These are phyloP conservation scores for Sorex maritimensis DNA, from an alignment of 2,797 vertebrate species.

Conservation along the genomic window DNA sequence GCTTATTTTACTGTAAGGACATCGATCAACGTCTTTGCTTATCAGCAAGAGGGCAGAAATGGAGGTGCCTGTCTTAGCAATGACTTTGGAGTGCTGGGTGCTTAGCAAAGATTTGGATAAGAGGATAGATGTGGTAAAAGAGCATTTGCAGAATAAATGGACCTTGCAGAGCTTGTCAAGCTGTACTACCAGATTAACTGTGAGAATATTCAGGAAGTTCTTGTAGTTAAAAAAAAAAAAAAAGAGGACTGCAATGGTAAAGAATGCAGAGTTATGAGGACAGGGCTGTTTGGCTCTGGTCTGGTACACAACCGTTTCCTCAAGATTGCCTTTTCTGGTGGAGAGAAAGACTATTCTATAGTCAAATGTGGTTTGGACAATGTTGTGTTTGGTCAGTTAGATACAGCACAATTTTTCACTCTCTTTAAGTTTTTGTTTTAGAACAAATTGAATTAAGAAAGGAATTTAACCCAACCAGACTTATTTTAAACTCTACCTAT, in stretches of 20 bases:
- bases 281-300: not conserved
- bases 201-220: no score
- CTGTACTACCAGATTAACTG: not conserved
- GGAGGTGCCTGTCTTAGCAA: not conserved
- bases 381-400: not conserved
- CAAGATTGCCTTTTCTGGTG: not conserved
- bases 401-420: not conserved
- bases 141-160: not conserved
- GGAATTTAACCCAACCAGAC: not conserved
- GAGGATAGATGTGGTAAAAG: not conserved
- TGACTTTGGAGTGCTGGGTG: not conserved
- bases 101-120: not conserved
- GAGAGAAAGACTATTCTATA: not conserved
- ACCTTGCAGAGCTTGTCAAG: not conserved
- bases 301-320: not conserved
- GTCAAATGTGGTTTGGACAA: not conserved
- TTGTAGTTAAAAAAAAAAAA: accelerated
- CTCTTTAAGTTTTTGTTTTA: conserved; percentile 17
- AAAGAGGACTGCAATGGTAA: no score
- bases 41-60: not conserved
- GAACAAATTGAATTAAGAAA: not conserved
- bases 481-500: conserved; percentile 33
- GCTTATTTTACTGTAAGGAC: not conserved
- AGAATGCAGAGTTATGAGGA: accelerated
- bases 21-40: not conserved